A percentile compares a stretch with the other conserved stretches of the same genome.
phyloP scores from a whole-genome alignment of 53 echinoderm and acorn worm species.

The Antedon mediterranea region DNA sequence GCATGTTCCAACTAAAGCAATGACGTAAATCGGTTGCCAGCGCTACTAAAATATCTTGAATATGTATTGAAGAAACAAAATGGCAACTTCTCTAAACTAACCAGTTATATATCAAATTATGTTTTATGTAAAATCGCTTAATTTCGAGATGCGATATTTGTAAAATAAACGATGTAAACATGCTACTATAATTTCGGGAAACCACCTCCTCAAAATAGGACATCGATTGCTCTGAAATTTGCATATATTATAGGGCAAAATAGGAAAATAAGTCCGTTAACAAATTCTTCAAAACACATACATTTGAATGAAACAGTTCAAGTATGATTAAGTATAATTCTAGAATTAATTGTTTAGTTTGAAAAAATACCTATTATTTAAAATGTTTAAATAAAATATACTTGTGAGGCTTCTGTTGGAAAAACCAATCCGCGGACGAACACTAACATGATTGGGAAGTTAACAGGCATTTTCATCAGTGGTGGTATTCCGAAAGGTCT shows the following conservation, averaged over 20 bases:
- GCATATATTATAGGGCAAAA: background rate
- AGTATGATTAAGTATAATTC: too few relatives aligned
- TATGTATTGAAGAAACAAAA: background rate
- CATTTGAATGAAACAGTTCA: too few relatives aligned
- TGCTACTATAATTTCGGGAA: background rate
- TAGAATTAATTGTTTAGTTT: too few relatives aligned
- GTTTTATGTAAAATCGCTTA: background rate
- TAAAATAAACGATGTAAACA: background rate
- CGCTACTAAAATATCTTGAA: background rate
- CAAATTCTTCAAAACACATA: background rate
- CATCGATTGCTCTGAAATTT: background rate
- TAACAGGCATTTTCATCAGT: background rate
- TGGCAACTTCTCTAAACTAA: background rate
- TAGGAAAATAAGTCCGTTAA: background rate
- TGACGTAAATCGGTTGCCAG: background rate
- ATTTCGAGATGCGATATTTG: background rate
- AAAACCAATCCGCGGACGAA: background rate
- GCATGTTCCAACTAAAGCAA: background rate
- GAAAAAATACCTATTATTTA: too few relatives aligned
- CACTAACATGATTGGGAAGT: background rate
- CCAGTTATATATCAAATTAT: background rate
- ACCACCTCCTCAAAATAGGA: conserved; percentile 1
- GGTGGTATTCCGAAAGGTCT: background rate
- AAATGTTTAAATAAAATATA: too few relatives aligned
- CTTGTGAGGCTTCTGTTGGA: too few relatives aligned